Conservation (phyloP, 2,113 vertebrate genomes). For the Malaclemys terrapin region DNA sequence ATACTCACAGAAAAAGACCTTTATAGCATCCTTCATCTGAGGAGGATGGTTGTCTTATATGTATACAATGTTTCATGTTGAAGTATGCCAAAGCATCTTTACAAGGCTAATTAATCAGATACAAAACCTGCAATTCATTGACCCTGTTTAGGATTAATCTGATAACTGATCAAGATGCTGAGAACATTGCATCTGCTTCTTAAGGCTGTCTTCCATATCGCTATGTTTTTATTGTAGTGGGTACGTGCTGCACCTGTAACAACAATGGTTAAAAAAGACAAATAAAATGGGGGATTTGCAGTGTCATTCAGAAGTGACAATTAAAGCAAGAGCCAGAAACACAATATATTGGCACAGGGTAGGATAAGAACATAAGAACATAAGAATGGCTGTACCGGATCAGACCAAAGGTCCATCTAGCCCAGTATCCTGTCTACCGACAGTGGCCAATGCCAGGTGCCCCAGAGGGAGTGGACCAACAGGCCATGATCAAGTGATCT, state of each 20-base stretch:
- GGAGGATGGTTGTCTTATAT: not conserved
- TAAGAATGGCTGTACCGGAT: too few species aligned
- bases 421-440: too few species aligned
- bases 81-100: conserved; percentile 49
- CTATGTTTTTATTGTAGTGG: not conserved
- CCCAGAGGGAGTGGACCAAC: too few species aligned
- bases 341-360: not conserved
- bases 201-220: conserved; percentile 18
- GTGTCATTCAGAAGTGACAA: not conserved
- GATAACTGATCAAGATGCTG: conserved; percentile 50
- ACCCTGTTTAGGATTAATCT: conserved; percentile 56
- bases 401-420: too few species aligned
- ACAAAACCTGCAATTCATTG: conserved; percentile 50
- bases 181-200: conserved; percentile 45
- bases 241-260: not conserved
- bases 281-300: not conserved
- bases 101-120: conserved; percentile 62
- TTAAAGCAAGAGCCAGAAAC: not conserved
- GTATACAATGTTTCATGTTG: conserved; percentile 26
- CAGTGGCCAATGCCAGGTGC: too few species aligned
- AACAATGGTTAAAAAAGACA: conserved; percentile 13
- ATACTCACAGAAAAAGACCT: not conserved
- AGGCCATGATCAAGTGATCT: too few species aligned
- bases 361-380: not conserved
- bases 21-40: not conserved